These are phyloP conservation scores for Solen grandis DNA, from an alignment of 1,140 invertebrate genomes.

Conservation along the genomic window DNA sequence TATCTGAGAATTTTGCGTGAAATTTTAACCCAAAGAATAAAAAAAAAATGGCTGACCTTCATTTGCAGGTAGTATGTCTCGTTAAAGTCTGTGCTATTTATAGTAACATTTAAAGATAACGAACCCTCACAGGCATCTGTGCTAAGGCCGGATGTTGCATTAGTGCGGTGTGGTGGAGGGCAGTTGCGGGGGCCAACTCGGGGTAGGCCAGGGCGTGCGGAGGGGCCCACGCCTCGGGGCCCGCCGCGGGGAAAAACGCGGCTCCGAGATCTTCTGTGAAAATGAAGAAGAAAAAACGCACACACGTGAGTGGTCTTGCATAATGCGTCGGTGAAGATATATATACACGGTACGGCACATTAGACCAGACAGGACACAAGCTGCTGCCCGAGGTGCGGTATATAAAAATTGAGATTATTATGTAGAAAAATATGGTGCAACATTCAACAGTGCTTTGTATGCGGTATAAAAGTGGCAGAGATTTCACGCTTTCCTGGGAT, in stretches of 20 bases:
- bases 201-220: constrained; percentile 88
- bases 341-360: background rate
- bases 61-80: background rate
- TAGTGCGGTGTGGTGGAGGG: constrained; percentile 90
- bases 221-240: constrained; percentile 93
- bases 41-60: background rate
- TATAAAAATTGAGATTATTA: no score
- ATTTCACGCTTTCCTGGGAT: no score
- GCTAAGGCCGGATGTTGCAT: constrained; percentile 97
- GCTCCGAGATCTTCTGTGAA: constrained; percentile 88
- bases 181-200: constrained; percentile 87
- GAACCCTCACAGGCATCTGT: constrained; percentile 88
- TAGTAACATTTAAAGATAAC: constrained; percentile 46
- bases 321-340: no score
- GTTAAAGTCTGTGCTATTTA: background rate
- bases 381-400: no score
- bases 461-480: no score
- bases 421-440: no score
- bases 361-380: no score
- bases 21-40: background rate
- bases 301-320: constrained; percentile 49
- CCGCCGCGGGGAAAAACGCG: constrained; percentile 92
- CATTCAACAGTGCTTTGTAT: no score
- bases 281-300: constrained; percentile 43
- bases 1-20: background rate